These are phyloP conservation scores for Trinectes maculatus DNA, from an alignment of 2,113 vertebrate genomes.

Conservation along the genomic window DNA sequence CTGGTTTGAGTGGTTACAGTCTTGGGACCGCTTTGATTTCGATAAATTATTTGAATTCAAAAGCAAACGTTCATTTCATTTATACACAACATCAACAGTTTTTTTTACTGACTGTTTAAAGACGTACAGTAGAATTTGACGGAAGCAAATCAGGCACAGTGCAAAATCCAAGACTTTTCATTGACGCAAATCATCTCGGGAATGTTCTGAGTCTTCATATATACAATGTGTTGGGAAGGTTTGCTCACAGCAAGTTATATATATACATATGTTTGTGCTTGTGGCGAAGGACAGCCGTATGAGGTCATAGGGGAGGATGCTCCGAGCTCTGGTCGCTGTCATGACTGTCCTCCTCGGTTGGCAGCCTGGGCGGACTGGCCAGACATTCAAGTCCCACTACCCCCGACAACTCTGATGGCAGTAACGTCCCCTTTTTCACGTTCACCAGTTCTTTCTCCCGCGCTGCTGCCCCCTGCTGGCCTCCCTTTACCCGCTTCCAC, in stretches of 20 bases:
- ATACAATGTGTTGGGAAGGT: slow-evolving; percentile 66
- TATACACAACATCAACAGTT: slow-evolving; percentile 10
- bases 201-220: slow-evolving; percentile 87
- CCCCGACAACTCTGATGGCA: slow-evolving; percentile 92
- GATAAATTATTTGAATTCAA: slow-evolving; percentile 30
- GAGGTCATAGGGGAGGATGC: slow-evolving; percentile 89
- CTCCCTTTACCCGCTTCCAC: slow-evolving; percentile 98
- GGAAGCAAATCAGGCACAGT: slow-evolving; percentile 75
- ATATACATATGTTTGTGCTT: slow-evolving; percentile 5
- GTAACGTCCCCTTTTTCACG: slow-evolving; percentile 94
- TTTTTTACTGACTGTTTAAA: slow-evolving; percentile 39
- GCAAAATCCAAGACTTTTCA: slow-evolving; percentile 83
- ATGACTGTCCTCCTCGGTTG: slow-evolving; percentile 90
- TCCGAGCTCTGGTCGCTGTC: slow-evolving; percentile 95
- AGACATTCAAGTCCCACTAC: slow-evolving; percentile 70
- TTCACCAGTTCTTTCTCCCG: slow-evolving; percentile 97
- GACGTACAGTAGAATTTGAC: slow-evolving; percentile 59
- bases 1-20: slow-evolving; percentile 1
- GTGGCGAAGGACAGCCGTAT: background rate
- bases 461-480: slow-evolving; percentile 95
- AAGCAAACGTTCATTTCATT: background rate
- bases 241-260: slow-evolving; percentile 38
- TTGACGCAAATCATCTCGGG: slow-evolving; percentile 76
- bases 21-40: background rate
- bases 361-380: slow-evolving; percentile 78